Evolutionary conservation across 2,797 vertebrate species (phyloP).

Genomic region (Eulemur rubriventer): DNA sequence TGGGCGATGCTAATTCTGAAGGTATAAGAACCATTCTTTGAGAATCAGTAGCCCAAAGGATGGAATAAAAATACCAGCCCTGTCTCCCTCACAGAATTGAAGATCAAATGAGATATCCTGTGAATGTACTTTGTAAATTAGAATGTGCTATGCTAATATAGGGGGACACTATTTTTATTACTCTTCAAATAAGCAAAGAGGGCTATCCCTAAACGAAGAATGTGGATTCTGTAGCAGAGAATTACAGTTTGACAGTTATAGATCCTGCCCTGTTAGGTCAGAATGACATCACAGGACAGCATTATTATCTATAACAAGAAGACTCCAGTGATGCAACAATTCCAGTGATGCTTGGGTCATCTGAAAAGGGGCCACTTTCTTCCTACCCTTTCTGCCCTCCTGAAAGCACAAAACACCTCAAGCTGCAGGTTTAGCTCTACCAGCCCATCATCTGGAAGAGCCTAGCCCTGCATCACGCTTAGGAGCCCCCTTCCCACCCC

Average conservation of each 20-base stretch:
- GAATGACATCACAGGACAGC: not conserved
- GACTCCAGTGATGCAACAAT: constrained; percentile 6
- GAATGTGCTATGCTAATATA: not conserved
- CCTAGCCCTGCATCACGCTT: not conserved
- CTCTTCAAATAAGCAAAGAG: constrained; percentile 25
- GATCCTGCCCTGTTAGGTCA: constrained; percentile 7
- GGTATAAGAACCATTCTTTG: not conserved
- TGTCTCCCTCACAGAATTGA: constrained; percentile 4
- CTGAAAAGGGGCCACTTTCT: not conserved
- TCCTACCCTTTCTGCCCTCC: not conserved
- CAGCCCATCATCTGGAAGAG: not conserved
- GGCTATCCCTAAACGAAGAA: constrained; percentile 32
- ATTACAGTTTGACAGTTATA: not conserved
- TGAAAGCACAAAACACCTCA: not conserved
- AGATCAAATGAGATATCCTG: not conserved
- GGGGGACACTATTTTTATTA: not conserved
- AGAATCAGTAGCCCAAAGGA: constrained; percentile 43
- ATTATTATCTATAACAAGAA: not conserved
- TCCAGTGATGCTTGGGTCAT: not conserved
- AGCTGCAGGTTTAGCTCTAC: not conserved
- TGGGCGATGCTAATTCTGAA: not conserved
- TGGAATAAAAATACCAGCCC: not conserved
- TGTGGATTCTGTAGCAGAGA: not conserved
- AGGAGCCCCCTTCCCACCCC: not conserved
- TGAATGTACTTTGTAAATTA: not conserved